Evolutionary conservation across 1,140 invertebrate species (phyloP), one percentile per base, ranked within the genome.

Genomic region (Formica selysi): DNA sequence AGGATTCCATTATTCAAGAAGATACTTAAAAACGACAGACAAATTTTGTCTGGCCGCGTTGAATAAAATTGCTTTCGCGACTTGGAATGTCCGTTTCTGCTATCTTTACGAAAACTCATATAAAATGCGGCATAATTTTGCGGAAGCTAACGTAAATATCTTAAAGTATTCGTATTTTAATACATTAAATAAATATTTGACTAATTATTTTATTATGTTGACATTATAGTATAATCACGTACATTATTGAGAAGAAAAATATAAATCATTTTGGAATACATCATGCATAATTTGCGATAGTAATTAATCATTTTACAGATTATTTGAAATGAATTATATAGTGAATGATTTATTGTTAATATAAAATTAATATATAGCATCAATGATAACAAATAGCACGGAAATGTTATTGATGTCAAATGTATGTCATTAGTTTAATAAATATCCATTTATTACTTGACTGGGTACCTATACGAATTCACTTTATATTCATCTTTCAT

Each of bases 1-100:
- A 83, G 79, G n/a, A 83, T 59, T 61, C 48, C 71, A 81, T 85
- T 76, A 76, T 65, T 64, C 44, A 64, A n/a, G 48, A 57, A 78
- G 44, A 54, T 65, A 59, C 19, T 79, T 64, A 57, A 76, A 54
- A 76, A 65, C 32, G 26, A 19, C 6, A 78, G 11, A 57, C 41
- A 51, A 85, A 65, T 76, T 67, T 76, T 8, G 38, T 76, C 36
- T 22, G 8, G 1, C 6, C 10, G 26, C 83, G 26, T 38, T 16
- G 62, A 73, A 76, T 67, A 67, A 79, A 67, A 79, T 79, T 67
- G 62, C 62, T 54, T 38, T 36, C 29, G n/a, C 1, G 1, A 59
- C 19, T n/a, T 26, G 10, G 11, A 44, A 16, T 11, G 3, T 26
- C 19, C 11, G 6, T 36, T 29, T 16, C 4, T 16, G 16, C 8